phyloP scores from a whole-genome alignment of 2,113 vertebrate genomes.

The Hydrolagus affinis region DNA sequence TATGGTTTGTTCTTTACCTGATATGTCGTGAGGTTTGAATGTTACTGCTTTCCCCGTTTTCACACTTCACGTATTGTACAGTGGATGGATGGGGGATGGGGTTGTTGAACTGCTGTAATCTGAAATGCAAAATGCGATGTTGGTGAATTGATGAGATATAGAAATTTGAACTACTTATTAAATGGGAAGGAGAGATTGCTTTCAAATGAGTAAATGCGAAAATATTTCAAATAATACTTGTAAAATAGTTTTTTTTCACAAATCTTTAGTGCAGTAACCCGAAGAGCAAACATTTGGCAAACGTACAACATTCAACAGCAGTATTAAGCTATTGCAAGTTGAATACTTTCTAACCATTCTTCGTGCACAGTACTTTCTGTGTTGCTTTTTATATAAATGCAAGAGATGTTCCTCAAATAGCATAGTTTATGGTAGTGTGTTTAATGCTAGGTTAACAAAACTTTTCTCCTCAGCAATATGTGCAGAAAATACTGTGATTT shows the following conservation, averaged over 20 bases:
- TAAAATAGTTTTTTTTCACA: constrained; percentile 1
- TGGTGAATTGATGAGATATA: constrained; percentile 6
- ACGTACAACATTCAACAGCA: constrained; percentile 18
- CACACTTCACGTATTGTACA: constrained; percentile 20
- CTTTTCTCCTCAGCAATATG: too few species aligned
- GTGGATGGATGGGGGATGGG: constrained; percentile 19
- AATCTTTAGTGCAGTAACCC: constrained; percentile 4
- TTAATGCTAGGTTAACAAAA: not conserved
- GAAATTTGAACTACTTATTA: not conserved
- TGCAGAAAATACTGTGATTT: too few species aligned
- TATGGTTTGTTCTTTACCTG: not conserved
- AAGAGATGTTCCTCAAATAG: not conserved
- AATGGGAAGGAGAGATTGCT: not conserved
- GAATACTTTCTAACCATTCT: constrained; percentile 5
- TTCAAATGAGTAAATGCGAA: not conserved
- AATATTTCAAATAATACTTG: not conserved
- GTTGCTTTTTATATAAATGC: constrained; percentile 1
- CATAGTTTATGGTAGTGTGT: not conserved
- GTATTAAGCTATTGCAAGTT: constrained; percentile 25
- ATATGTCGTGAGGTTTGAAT: not conserved
- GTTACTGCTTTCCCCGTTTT: constrained; percentile 23
- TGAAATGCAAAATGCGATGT: constrained; percentile 13
- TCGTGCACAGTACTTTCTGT: not conserved
- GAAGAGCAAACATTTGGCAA: constrained; percentile 24
- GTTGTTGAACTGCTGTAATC: constrained; percentile 11